phyloP scores from a whole-genome alignment of 2,113 vertebrate genomes.

The chimpanzee (Pan troglodytes) region NHGRI_mPanTro3-v2.1_pri NC_072403.2:58039001-58039500 shows the following conservation, averaged over 20 bases:
- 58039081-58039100: neutral
- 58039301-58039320: neutral
- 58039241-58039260: neutral
- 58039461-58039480: neutral
- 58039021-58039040: neutral
- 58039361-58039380: neutral
- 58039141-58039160: neutral
- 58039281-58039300: neutral
- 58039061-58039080: neutral
- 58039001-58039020: neutral
- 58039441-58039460: neutral
- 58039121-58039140: neutral
- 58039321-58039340: neutral
- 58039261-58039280: neutral
- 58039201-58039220: neutral
- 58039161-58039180: neutral
- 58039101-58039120: neutral
- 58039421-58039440: neutral
- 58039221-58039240: neutral
- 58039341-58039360: neutral
- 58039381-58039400: neutral
- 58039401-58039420: neutral
- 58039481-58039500: neutral
- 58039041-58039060: neutral
- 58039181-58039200: neutral